Evolutionary conservation across 92 coral and sea anemone species (phyloP), one percentile per base, ranked within the genome.

Genomic region (Zoanthus solanderi): DNA sequence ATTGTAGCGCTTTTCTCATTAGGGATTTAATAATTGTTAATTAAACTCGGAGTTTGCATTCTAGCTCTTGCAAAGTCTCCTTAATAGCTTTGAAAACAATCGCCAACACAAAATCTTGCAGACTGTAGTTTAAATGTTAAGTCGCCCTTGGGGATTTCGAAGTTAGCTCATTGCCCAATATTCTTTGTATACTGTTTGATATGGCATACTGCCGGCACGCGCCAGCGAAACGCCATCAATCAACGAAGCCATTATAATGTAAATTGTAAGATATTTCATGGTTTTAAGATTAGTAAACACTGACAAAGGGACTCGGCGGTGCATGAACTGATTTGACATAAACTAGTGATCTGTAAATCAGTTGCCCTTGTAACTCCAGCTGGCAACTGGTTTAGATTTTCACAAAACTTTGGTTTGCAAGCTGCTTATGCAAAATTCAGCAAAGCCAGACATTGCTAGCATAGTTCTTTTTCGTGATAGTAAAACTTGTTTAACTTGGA

Each of bases 141-240:
- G 23, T 46, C 63, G 66, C 85, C 85, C 85, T 66, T 81, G 75
- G 85, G 85, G 75, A n/a, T 68, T 44, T 65, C 29, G 29, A 28
- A 66, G 42, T 81, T 81, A 52, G 23, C 45, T 9, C 85, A 46
- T 81, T 81, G 60, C 85, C 9, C 75, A 81, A 81, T 47, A 54
- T 48, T 60, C 42, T 60, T 81, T 81, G 75, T 81, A 9, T 14
- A 12, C 3, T 9, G 10, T 47, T 23, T 45, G 75, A 47, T 46
- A 23, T 72, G 92, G 84, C 92, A 92, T 83, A 88, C 68, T 88
- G 88, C 84, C 76, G 98, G 96, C 98, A 95, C 98, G 98, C 98
- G 98, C 90, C 68, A 76, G 81, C 75, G 74, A 76, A 90, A 79
- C 89, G 89, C 92, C 80, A 83, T 95, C 96, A 93, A 84, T 95